These are phyloP conservation scores for Paratilapia polleni DNA, from an alignment of 2,113 vertebrate species.

Conservation along the genomic window DNA sequence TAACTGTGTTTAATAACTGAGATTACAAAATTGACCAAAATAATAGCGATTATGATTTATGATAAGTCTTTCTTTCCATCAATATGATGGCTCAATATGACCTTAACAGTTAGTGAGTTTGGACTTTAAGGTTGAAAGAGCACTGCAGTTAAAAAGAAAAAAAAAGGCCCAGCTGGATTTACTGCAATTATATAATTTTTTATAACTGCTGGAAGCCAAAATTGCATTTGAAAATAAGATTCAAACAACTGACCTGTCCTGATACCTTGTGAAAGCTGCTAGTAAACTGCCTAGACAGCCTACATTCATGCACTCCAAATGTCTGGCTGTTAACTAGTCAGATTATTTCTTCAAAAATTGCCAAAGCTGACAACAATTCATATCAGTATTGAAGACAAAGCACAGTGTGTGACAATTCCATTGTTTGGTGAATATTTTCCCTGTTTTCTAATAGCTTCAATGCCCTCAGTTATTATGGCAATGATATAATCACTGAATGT, in stretches of 20 bases:
- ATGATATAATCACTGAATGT: conserved; percentile 38
- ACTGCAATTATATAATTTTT: too few relatives aligned
- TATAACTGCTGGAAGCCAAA: too few relatives aligned
- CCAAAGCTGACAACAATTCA: background rate
- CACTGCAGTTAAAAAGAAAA: too few relatives aligned
- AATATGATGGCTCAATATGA: too few relatives aligned
- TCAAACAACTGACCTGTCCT: too few relatives aligned
- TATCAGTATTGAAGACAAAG: background rate
- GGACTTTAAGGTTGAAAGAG: too few relatives aligned
- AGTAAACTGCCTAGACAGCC: background rate
- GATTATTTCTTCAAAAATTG: background rate
- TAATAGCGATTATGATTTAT: too few relatives aligned
- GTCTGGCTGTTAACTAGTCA: background rate
- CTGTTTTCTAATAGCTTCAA: background rate
- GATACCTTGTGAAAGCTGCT: background rate
- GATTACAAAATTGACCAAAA: too few relatives aligned
- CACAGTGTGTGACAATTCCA: background rate
- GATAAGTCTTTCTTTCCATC: background rate
- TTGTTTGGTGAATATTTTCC: background rate
- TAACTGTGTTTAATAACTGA: too few relatives aligned
- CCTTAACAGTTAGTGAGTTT: too few relatives aligned
- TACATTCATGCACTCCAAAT: background rate
- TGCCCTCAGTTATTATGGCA: conserved; percentile 23
- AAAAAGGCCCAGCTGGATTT: too few relatives aligned
- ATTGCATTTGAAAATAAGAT: too few relatives aligned